phyloP scores from a whole-genome alignment of 2,888 invertebrate species.

The Agrypnus murinus region DNA sequence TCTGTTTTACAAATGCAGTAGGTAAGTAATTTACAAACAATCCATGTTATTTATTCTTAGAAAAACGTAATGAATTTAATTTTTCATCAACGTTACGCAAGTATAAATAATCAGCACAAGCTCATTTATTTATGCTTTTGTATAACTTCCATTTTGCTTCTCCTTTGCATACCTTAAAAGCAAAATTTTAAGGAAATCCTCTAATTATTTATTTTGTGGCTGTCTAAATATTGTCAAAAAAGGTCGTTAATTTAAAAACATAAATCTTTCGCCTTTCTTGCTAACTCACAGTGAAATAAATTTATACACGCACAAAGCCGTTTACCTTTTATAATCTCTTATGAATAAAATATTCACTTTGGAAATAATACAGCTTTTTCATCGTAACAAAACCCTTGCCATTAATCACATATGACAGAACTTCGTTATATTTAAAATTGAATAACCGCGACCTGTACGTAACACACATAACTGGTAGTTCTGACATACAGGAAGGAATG shows the following conservation, averaged over 20 bases:
- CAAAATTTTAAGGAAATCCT: no score
- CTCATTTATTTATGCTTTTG: no score
- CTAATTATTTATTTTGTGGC: slow-evolving; percentile 8
- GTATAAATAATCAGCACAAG: no score
- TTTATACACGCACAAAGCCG: slow-evolving; percentile 34
- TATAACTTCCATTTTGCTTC: no score
- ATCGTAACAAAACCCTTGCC: slow-evolving; percentile 20
- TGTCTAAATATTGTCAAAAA: slow-evolving; percentile 1
- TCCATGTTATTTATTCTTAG: no score
- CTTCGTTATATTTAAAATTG: slow-evolving; percentile 32
- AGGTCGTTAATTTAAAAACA: neutral
- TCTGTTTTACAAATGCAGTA: no score
- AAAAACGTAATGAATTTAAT: no score
- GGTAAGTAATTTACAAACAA: no score
- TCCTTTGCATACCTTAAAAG: no score
- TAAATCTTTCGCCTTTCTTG: slow-evolving; percentile 13
- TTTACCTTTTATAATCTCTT: slow-evolving; percentile 33
- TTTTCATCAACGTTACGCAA: no score
- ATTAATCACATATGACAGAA: slow-evolving; percentile 32
- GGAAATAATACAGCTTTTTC: slow-evolving; percentile 35
- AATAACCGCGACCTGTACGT: slow-evolving; percentile 18
- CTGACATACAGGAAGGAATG: slow-evolving; percentile 7
- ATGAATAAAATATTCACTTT: slow-evolving; percentile 39
- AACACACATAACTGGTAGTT: neutral
- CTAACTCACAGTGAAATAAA: slow-evolving; percentile 29